Conservation (phyloP, 2,797 vertebrate genomes). For the Takifugu rubripes region DNA sequence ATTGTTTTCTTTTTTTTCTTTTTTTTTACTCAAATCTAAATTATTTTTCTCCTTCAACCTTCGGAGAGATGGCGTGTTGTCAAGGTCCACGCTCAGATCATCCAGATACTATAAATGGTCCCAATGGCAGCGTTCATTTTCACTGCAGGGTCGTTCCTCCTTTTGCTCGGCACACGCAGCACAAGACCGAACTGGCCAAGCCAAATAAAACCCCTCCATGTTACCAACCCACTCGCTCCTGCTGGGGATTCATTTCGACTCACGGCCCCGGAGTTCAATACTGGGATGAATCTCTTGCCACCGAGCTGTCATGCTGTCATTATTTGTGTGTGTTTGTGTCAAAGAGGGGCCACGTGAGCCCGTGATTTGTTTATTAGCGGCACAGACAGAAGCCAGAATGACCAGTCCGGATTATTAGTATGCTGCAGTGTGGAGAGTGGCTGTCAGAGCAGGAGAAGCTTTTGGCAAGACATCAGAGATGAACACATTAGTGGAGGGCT, state of each 20-base stretch:
- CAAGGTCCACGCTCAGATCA: conserved; percentile 11
- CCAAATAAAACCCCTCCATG: conserved; percentile 24
- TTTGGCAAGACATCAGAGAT: conserved; percentile 24
- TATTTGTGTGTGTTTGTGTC: conserved; percentile 65
- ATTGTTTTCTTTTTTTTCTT: neutral
- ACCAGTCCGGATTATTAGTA: conserved; percentile 54
- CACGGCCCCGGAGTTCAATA: conserved; percentile 44
- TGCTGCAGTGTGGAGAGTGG: conserved; percentile 53
- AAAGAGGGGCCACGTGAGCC: conserved; percentile 40
- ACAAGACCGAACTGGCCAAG: conserved; percentile 35
- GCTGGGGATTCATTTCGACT: conserved; percentile 47
- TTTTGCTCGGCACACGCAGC: conserved; percentile 27
- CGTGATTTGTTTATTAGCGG: conserved; percentile 55
- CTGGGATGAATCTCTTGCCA: conserved; percentile 56
- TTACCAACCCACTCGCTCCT: conserved; percentile 26
- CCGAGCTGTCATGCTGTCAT: conserved; percentile 51
- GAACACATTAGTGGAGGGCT: conserved; percentile 4
- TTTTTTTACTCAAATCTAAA: neutral
- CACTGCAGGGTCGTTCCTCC: conserved; percentile 24
- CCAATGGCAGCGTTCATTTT: conserved; percentile 29
- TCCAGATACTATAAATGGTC: conserved; percentile 21
- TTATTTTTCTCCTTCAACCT: neutral
- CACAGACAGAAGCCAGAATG: conserved; percentile 54
- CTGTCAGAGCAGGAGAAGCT: conserved; percentile 56
- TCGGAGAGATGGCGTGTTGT: conserved; percentile 1